A percentile compares a stretch with the other conserved stretches of the same genome.
Evolutionary conservation across 2,888 invertebrate species (phyloP).

Genomic region (Oasisia sp.): DNA sequence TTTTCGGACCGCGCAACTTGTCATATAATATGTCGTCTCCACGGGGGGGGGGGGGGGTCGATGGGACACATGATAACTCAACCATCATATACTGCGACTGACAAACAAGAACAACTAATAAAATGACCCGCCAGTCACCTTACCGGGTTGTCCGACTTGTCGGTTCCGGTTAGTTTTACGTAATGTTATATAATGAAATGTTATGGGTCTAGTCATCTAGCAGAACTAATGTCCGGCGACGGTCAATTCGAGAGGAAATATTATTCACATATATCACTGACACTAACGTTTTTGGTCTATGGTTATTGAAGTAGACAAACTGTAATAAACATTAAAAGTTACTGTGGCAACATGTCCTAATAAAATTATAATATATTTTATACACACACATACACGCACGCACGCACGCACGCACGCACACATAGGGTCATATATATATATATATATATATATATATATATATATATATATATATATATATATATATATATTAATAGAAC

Average conservation of each 20-base stretch:
- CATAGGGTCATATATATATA: too few species aligned
- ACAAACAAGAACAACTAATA: not conserved
- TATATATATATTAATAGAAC: not conserved
- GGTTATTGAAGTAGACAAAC: not conserved
- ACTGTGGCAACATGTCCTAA: not conserved
- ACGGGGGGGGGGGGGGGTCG: not conserved
- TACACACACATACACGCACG: too few species aligned
- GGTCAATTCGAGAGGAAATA: not conserved
- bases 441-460: too few species aligned
- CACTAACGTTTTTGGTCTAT: not conserved
- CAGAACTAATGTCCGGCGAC: not conserved
- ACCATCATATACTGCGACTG: not conserved
- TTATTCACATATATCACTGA: not conserved
- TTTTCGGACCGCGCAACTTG: not conserved
- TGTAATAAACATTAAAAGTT: not conserved
- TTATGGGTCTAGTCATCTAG: not conserved
- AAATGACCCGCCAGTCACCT: not conserved
- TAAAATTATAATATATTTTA: not conserved
- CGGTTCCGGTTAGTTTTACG: too few species aligned
- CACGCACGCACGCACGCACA: too few species aligned
- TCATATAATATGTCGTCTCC: not conserved
- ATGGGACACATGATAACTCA: not conserved
- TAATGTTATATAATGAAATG: too few species aligned
- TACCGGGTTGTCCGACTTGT: not conserved
- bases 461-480: too few species aligned